Conservation (phyloP, 2,797 vertebrate species). For the Lepus townsendii region DNA sequence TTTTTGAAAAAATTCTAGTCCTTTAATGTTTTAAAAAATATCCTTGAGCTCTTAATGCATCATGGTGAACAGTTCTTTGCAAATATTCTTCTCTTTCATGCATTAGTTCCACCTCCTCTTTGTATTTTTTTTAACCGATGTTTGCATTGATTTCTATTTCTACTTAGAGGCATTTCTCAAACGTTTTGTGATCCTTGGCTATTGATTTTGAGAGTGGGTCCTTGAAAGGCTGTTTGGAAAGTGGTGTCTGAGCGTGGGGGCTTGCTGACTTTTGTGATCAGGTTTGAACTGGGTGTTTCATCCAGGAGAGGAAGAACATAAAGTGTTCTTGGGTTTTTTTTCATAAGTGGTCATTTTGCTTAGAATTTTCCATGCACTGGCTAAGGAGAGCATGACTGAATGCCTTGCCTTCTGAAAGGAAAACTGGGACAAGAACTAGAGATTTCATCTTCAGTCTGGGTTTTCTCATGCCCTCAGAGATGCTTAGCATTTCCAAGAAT, state of each 20-base stretch:
- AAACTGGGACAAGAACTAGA: not conserved
- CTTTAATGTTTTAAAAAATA: not conserved
- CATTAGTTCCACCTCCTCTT: not conserved
- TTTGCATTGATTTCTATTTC: not conserved
- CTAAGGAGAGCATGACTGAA: not conserved
- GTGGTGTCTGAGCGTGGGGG: not conserved
- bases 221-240: not conserved
- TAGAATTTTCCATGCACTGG: not conserved
- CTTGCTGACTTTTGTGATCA: not conserved
- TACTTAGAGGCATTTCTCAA: not conserved
- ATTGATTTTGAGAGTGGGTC: not conserved
- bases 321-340: constrained; percentile 38
- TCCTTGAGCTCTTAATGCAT: not conserved
- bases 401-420: not conserved
- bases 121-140: not conserved
- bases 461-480: not conserved
- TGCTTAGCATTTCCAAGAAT: not conserved
- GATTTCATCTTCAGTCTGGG: not conserved
- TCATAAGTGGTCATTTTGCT: not conserved
- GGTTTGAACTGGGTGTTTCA: not conserved
- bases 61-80: not conserved
- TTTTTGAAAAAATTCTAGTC: not conserved
- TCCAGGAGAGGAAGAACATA: not conserved
- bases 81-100: not conserved
- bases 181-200: not conserved